Evolutionary conservation across 2,888 invertebrate genomes (phyloP), one percentile per base, ranked within the genome.

Genomic region (Camptogramma bilineatum): DNA sequence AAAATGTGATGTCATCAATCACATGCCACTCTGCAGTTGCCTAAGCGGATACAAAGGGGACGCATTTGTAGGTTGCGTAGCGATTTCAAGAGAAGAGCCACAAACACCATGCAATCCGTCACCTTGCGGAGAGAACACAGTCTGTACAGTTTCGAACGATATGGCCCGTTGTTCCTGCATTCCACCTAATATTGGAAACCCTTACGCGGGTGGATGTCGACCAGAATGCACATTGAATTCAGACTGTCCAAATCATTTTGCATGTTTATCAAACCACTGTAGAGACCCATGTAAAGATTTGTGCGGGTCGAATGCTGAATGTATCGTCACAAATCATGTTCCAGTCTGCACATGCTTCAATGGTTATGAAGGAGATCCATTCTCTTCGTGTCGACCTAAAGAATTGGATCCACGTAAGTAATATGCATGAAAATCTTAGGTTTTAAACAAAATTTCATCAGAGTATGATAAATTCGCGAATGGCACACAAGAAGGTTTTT

Each of bases 181-280:
- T 79, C 96, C 97, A 63, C 97, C 97, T 3, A 97, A 97, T 78
- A 95, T 97, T 68, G 98, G 98, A 8, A 97, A 98, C 90, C 97
- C 97, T 4, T 97, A 97, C 80, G 94, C 95, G 16, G 96, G 96
- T 17, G 97, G 97, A 34, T 98, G 98, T 79, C 94, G 96, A 69
- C 97, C 97, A 2, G 98, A 98, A 88, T 98, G 98, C 84, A 95
- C 96, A 10, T 95, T 95, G 70, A 97, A 96, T 83, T 95, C 96
- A 0, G 97, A 97, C 78, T 98, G 98, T 82, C 94, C 96, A 5
- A 95, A 95, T 72, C 94, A 96, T 77, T 88, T 97, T 68, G 95
- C 97, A 42, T 98, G 97, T 82, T 93, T 97, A 51, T 96, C 97
- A 62, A 96, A 97, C 77, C 96, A 97, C 81, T 98, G 98, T 74